Evolutionary conservation across 2,113 vertebrate genomes (phyloP).

Genomic region (Mustela lutreola): DNA sequence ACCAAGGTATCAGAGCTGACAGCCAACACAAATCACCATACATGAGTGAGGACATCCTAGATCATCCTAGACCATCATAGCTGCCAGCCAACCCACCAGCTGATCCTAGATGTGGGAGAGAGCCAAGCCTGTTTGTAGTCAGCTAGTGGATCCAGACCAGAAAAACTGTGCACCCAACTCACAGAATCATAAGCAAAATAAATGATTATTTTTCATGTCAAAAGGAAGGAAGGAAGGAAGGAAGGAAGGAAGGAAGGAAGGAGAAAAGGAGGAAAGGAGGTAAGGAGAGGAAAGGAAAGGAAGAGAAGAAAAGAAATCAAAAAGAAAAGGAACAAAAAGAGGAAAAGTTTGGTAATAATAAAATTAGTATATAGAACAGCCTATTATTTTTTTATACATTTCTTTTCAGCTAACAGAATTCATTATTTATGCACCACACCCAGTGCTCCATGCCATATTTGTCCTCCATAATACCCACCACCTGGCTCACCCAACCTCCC

Average conservation of each 20-base stretch:
- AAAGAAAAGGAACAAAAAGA: neutral
- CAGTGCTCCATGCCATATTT: no score
- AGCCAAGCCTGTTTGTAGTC: neutral
- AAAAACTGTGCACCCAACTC: neutral
- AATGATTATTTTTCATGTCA: neutral
- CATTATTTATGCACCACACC: no score
- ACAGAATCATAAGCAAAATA: neutral
- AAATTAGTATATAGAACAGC: neutral
- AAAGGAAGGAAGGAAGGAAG: no score
- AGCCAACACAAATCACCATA: neutral
- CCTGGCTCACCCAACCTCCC: no score
- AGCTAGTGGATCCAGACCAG: neutral
- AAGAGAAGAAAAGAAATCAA: no score
- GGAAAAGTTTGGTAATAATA: neutral
- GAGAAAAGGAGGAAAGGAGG: neutral
- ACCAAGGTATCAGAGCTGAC: neutral
- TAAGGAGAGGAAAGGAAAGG: neutral
- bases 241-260: no score
- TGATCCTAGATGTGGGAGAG: neutral
- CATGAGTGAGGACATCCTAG: neutral
- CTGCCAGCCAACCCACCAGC: neutral
- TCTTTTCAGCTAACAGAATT: no score
- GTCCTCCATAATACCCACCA: no score
- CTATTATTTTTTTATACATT: neutral
- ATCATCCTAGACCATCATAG: neutral